Evolutionary conservation across 35 echinoderm and acorn worm species (phyloP).

Genomic region (Patiria miniata): DNA sequence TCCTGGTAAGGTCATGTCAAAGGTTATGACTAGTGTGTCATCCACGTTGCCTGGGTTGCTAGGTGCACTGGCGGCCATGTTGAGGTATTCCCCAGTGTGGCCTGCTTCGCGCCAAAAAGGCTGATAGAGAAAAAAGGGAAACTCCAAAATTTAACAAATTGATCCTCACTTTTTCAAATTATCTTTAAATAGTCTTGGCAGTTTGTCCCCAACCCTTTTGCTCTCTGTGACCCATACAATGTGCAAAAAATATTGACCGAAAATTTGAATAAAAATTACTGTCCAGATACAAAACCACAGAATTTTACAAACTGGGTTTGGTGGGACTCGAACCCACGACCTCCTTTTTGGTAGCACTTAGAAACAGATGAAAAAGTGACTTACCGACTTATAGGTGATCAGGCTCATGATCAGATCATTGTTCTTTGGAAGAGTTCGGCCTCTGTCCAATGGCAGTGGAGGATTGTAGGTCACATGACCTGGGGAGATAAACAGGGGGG

Average conservation of each 20-base stretch:
- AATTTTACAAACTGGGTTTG: no score
- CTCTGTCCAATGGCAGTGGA: background rate
- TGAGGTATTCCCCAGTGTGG: constrained; percentile 37
- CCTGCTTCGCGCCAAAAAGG: constrained; percentile 46
- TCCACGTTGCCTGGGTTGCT: background rate
- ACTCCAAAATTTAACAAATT: background rate
- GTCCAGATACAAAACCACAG: no score
- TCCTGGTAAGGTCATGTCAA: constrained; percentile 14
- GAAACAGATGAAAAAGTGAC: background rate
- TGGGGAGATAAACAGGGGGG: background rate
- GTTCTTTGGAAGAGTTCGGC: background rate
- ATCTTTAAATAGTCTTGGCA: no score
- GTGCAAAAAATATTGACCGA: background rate
- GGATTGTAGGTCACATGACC: background rate
- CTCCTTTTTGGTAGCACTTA: no score
- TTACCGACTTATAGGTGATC: constrained; percentile 7
- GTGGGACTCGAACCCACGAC: no score
- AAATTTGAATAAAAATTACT: background rate
- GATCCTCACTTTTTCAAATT: background rate
- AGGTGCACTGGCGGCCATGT: constrained; percentile 8
- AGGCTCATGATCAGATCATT: background rate
- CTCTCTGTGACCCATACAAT: constrained; percentile 1
- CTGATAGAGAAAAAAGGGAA: background rate
- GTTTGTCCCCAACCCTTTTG: no score
- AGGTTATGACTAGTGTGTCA: constrained; percentile 29